A percentile compares a stretch with the other conserved stretches of the same genome.
Conservation (phyloP, 2,113 vertebrate genomes). For the Genyomyrus donnyi region DNA sequence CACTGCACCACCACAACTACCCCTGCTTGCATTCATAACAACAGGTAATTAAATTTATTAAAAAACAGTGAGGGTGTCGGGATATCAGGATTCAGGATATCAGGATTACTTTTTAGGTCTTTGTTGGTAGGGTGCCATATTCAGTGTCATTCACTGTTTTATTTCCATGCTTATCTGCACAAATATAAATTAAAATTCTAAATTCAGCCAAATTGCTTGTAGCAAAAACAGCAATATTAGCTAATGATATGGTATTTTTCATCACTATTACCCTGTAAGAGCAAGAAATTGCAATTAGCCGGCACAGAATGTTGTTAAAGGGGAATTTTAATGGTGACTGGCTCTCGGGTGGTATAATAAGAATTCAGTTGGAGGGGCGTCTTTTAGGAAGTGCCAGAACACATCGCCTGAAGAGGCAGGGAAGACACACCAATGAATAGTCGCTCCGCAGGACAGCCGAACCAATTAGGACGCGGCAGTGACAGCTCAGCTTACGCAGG, state of each 20-base stretch:
- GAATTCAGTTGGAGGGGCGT: neutral
- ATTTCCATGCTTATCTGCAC: neutral
- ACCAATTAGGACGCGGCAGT: neutral
- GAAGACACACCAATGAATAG: neutral
- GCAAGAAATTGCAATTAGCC: neutral
- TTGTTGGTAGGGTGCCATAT: neutral
- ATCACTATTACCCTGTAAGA: neutral
- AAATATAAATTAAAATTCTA: constrained; percentile 10
- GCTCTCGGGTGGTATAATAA: neutral
- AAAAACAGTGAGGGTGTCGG: neutral
- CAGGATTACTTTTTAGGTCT: neutral
- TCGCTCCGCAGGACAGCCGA: neutral
- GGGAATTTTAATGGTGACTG: neutral
- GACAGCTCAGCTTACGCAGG: neutral
- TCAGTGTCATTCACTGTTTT: neutral
- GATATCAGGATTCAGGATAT: neutral
- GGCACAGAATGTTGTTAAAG: neutral
- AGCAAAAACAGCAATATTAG: neutral
- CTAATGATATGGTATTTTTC: neutral
- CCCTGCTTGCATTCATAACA: neutral
- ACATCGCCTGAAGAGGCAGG: neutral
- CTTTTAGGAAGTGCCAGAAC: neutral
- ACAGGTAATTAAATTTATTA: neutral
- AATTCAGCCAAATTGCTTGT: neutral
- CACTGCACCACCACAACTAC: neutral